Base-by-base conservation (phyloP, 2,888 invertebrate genomes). In the Oscheius sp. region DNA sequence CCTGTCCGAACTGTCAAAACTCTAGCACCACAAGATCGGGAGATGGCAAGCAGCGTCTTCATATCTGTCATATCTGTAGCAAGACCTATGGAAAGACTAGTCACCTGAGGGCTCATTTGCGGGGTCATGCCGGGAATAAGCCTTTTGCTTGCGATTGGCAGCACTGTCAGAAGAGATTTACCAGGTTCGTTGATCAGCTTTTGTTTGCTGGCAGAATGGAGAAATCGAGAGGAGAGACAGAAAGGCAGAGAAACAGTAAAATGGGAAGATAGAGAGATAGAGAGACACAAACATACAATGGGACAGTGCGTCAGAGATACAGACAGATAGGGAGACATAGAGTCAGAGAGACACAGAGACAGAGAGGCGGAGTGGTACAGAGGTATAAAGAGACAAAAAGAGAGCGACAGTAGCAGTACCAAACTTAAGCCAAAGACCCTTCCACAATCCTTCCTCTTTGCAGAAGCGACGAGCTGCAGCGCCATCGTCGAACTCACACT, bases 1-100 rank as follows among this genome's bases (percentile, higher is more conserved):
- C 96, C 0, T 98, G 97, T 90, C 98, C 97, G 0, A 97, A 98
- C 90, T 98, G 98, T 89, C 78, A 80, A 59, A 79, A 70, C 73
- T 81, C 82, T 62, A 81, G 74, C 11, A 73, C 73, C 13, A 74
- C 72, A n/a, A 71, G 81, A 50, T 76, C 77, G 81, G 81, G 55
- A 75, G 84, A 82, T 32, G 86, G 86, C 58, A 83, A 83, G 63
- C 79, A 77, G 32, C 79, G 88, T 7, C 78, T 86, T 50, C 88
- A 88, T 76, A 83, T 88, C 35, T 88, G 88, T 59, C 88, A 88
- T 76, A 81, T 88, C 70, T 88, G 88, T 65, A 70, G 75, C 37
- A 88, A 88, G 66, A 88, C 88, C 7, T 84, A 84, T 70, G 82
- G 88, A 63, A 88, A 86, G 47, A 76, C 76, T 1, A 78, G 72